Conservation (phyloP, 2,797 vertebrate genomes). For the Gymnothorax javanicus region DNA sequence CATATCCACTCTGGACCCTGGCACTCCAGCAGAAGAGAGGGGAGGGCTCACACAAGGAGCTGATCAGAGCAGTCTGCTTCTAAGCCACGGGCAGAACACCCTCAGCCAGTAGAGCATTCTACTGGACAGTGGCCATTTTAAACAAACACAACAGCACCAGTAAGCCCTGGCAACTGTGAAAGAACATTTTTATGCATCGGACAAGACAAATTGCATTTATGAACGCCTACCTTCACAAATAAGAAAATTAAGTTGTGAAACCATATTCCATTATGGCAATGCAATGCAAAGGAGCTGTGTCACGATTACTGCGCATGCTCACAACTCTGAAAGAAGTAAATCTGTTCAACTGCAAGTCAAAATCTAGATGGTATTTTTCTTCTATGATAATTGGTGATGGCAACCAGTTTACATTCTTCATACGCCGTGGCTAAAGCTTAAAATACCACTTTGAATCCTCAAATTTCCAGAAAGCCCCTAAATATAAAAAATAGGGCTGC, state of each 20-base stretch:
- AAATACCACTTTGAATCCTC: too few relatives aligned
- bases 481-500: too few relatives aligned
- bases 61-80: neutral
- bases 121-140: constrained; percentile 1
- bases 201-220: neutral
- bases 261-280: neutral
- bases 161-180: neutral
- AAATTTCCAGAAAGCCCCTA: too few relatives aligned
- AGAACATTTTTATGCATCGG: neutral
- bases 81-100: neutral
- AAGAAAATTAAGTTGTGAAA: neutral
- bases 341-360: too few relatives aligned
- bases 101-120: neutral
- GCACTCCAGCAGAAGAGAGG: neutral
- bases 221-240: neutral
- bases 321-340: too few relatives aligned
- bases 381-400: too few relatives aligned
- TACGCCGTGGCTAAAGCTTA: too few relatives aligned
- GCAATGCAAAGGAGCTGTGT: neutral
- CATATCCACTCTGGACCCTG: neutral
- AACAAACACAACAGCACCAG: neutral
- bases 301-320: too few relatives aligned
- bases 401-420: too few relatives aligned
- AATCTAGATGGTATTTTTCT: too few relatives aligned
- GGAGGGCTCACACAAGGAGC: neutral